Base-by-base conservation (phyloP, 2,113 vertebrate species). In the Caloenas nicobarica region DNA sequence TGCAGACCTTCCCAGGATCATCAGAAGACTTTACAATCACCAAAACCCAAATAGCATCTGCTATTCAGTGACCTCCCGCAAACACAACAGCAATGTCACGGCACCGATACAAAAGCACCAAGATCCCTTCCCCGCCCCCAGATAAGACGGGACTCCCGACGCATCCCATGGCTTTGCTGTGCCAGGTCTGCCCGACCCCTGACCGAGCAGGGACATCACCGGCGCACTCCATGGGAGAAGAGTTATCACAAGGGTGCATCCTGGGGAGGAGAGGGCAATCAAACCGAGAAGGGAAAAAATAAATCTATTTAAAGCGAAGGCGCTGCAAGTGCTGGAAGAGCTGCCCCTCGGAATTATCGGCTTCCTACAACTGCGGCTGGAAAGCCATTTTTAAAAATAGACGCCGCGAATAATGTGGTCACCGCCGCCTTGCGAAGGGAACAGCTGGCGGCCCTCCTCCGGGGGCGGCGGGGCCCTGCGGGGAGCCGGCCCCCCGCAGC, bases 351-450 rank as follows among this genome's bases (percentile, higher is more conserved):
- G 44, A 81, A 91, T 36, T 60, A 78, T 31, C 74, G 58, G 68
- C 68, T 88, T 90, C 71, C 89, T 76, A 57, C 89, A 82, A 62
- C 78, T 46, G 89, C 58, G 81, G 89, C 85, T 80, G 28, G 56
- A 90, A 87, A 92, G 84, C 88, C 93, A 82, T 96, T 96, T 97
- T 81, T 94, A 91, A 95, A 96, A 96, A 93, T 78, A 91, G 96
- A 90, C 57, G 73, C 62, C 79, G n/a, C 62, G 77, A 91, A 84
- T 72, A 88, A 88, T 11, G 94, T 92, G 72, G 94, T 76, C 64
- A 48, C 89, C 10, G 62, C 73, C 76, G 82, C 87, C 71, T 85
- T 26, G 79, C 69, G 50, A 69, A 86, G 78, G 50, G 69, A 68
- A 68, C 89, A 86, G 95, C 91, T 44, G 77, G 71, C 86, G 69